phyloP scores from a whole-genome alignment of 2,113 vertebrate genomes.

The Willisornis vidua region DNA sequence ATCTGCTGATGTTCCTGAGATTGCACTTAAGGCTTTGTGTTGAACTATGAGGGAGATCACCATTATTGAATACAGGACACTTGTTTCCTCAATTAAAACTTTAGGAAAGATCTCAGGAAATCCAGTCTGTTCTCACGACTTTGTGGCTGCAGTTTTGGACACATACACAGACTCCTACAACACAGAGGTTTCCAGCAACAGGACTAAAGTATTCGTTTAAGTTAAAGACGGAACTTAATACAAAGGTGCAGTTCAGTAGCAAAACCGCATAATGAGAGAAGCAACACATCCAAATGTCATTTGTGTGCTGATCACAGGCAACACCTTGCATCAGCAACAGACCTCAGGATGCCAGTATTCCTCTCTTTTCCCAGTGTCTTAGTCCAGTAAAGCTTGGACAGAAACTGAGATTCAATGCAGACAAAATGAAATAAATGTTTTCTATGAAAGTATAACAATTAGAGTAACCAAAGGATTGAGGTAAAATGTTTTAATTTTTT shows the following conservation, averaged over 20 bases:
- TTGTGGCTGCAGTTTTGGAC: background rate
- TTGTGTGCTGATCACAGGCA: background rate
- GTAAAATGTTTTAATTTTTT: background rate
- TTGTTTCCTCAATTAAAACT: background rate
- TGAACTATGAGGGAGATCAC: background rate
- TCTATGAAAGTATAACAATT: background rate
- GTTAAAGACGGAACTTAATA: background rate
- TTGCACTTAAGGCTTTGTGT: background rate
- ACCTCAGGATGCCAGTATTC: background rate
- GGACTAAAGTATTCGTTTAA: background rate
- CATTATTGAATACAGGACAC: background rate
- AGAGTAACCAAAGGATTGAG: background rate
- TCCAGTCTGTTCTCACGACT: background rate
- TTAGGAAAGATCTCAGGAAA: background rate
- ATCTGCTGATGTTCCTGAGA: background rate
- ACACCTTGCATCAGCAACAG: background rate
- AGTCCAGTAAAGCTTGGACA: background rate
- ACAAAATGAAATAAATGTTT: background rate
- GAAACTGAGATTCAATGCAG: background rate
- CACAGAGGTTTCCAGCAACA: background rate
- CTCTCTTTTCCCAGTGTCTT: background rate
- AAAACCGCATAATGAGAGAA: background rate
- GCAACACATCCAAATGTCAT: background rate
- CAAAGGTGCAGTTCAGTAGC: background rate
- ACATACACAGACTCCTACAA: background rate